These are phyloP conservation scores for Pediacus dermestoides DNA, from an alignment of 2,888 invertebrate species.

Conservation along the genomic window DNA sequence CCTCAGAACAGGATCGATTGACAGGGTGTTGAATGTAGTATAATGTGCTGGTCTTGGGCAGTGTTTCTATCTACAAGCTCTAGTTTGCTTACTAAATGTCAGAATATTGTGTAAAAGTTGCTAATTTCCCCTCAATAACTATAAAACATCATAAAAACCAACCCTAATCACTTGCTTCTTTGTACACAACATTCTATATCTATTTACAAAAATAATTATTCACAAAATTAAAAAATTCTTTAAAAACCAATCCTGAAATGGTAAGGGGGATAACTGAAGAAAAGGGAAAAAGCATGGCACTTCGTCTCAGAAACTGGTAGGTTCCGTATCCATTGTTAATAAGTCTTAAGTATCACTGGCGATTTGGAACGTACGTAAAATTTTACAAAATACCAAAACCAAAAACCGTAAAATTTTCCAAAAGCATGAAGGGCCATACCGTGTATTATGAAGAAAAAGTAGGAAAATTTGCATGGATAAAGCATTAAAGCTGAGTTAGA, in stretches of 20 bases:
- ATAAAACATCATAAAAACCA: too few species aligned
- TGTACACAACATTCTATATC: slow-evolving; percentile 4
- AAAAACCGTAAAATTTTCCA: slow-evolving; percentile 17
- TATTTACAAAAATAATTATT: slow-evolving; percentile 7
- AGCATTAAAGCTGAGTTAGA: slow-evolving; percentile 25
- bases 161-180: too few species aligned
- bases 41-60: slow-evolving; percentile 22
- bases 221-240: slow-evolving; percentile 1
- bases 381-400: slow-evolving; percentile 11
- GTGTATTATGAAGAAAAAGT: slow-evolving; percentile 31
- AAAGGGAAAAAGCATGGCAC: slow-evolving; percentile 47
- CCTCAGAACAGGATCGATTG: slow-evolving; percentile 19
- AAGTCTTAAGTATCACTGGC: slow-evolving; percentile 27
- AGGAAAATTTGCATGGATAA: slow-evolving; percentile 23
- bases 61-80: slow-evolving; percentile 13
- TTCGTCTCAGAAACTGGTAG: slow-evolving; percentile 41
- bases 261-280: slow-evolving; percentile 18
- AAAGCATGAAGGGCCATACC: slow-evolving; percentile 51
- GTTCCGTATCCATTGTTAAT: slow-evolving; percentile 45
- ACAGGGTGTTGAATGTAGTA: slow-evolving; percentile 12
- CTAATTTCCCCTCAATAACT: too few species aligned
- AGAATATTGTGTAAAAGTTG: slow-evolving; percentile 4
- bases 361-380: slow-evolving; percentile 36
- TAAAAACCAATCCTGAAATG: slow-evolving; percentile 41
- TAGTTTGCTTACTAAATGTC: too few species aligned